These are phyloP conservation scores for Strongylocentrotus purpuratus DNA, from an alignment of 35 echinoderm and acorn worm genomes.

Conservation along the genomic window DNA sequence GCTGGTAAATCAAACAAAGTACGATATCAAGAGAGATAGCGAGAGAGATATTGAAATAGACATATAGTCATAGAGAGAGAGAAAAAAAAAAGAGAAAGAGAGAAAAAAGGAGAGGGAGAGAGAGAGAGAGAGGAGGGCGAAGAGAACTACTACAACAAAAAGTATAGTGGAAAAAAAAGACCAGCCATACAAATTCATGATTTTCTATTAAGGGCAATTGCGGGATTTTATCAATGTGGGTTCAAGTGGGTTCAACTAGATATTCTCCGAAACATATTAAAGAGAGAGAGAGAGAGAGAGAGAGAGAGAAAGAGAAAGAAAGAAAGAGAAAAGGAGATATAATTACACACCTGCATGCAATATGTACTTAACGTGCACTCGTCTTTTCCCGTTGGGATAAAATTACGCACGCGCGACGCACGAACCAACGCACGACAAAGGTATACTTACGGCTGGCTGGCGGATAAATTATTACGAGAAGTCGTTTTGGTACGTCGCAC, in stretches of 20 bases:
- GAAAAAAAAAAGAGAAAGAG: no score
- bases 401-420: not conserved
- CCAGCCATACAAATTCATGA: no score
- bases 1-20: not conserved
- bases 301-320: not conserved
- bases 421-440: not conserved
- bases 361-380: not conserved
- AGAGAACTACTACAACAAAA: no score
- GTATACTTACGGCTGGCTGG: not conserved
- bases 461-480: not conserved
- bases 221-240: no score
- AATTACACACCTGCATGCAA: not conserved
- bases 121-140: not conserved
- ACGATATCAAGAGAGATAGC: not conserved
- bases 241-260: no score
- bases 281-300: not conserved
- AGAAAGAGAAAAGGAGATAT: not conserved
- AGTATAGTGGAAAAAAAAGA: no score
- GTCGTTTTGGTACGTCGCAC: not conserved
- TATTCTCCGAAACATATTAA: no score
- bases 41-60: not conserved
- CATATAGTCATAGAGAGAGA: not conserved
- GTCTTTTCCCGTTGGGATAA: not conserved
- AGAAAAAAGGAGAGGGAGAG: not conserved
- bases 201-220: no score